Base-by-base conservation (phyloP, 2,888 invertebrate species). In the Lasioglossum villosulum region DNA sequence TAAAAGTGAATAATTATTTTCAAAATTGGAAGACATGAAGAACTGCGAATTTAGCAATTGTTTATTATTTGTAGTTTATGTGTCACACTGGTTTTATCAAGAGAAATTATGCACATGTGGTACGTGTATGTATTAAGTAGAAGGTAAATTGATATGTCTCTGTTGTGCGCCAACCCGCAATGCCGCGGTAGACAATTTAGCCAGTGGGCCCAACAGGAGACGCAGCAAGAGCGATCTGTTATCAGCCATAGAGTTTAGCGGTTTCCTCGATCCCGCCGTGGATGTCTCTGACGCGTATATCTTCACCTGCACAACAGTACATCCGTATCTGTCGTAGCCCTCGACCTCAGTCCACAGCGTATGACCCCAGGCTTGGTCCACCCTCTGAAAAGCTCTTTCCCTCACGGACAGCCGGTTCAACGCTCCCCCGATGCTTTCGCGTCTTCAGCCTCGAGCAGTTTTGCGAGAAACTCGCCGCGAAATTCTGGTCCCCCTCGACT, bases 261-360 rank as follows among this genome's bases (percentile, higher is more conserved):
- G 66, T 68, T 80, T 89, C 82, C 84, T 89, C 82, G 89, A 88
- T 89, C 82, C 83, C 79, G 72, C 37, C 70, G 85, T 85, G 75
- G 80, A 78, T 88, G 83, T 75, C 84, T 56, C 80, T 84, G 89
- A 88, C 83, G 76, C 88, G 88, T 88, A 88, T 88, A 88, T 87
- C 89, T 88, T 88, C 83, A 84, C 86, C 88, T 81, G 80, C 48
- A 48, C 87, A 84, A 72, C 68, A 82, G 75, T 75, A 80, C 82
- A 88, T 86, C 66, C 88, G 85, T 89, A 87, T 80, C 89, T 87
- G 89, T 89, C 88, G 66, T 74, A 42, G 37, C 80, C 73, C 85
- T 88, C 82, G 78, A 86, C 86, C 86, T 45, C 70, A 45, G 75
- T 42, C 71, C 82, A 59, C 75, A 59, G 70, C 48, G 19, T 77